Conservation (phyloP, 2,888 invertebrate genomes). For the Calameuta filiformis region DNA sequence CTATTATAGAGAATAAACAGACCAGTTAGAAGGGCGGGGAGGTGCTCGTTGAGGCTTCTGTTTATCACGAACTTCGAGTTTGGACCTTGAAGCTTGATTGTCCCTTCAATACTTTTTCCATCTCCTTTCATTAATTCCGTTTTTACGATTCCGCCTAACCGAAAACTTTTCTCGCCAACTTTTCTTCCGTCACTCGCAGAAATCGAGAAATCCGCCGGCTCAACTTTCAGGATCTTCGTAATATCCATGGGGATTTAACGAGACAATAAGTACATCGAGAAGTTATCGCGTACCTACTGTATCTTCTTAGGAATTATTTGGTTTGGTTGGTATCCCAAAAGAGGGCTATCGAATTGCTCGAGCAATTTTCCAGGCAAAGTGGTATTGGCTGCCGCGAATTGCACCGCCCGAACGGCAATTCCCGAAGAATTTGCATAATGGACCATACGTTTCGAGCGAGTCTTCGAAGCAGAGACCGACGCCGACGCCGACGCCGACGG, state of each 20-base stretch:
- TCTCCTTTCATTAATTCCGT: neutral
- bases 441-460: constrained; percentile 20
- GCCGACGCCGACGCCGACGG: neutral
- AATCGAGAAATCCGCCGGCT: neutral
- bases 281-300: neutral
- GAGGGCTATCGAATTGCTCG: neutral
- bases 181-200: neutral
- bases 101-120: neutral
- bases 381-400: constrained; percentile 2
- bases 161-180: neutral
- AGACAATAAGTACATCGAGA: neutral
- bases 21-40: neutral
- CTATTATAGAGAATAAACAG: constrained; percentile 16
- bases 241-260: neutral
- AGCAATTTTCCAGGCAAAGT: neutral
- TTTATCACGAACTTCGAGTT: neutral
- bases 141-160: neutral
- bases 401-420: constrained; percentile 8
- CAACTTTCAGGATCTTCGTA: neutral
- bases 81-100: neutral
- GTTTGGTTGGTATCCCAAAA: neutral
- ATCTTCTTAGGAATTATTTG: neutral
- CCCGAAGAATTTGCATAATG: constrained; percentile 20
- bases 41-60: neutral
- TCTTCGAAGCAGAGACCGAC: neutral